Evolutionary conservation across 1,140 invertebrate genomes (phyloP).

Genomic region (Campoletis sonorensis): DNA sequence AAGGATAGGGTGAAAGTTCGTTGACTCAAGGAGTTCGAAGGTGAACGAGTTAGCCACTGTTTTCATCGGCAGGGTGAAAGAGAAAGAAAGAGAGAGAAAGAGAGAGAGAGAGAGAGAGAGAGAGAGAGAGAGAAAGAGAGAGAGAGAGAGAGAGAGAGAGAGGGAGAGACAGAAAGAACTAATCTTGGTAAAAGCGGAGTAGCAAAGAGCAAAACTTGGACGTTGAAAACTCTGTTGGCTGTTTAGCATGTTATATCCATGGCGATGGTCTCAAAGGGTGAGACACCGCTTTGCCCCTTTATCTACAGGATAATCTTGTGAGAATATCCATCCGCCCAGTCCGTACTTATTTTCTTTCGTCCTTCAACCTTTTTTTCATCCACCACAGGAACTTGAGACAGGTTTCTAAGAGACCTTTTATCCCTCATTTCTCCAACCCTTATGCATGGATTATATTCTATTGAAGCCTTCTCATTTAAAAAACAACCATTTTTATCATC

Average conservation of each 20-base stretch:
- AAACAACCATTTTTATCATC: too few species aligned
- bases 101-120: neutral
- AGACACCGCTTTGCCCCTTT: slow-evolving; percentile 36
- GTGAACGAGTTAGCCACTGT: neutral
- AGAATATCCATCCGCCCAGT: too few species aligned
- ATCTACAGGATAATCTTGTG: slow-evolving; percentile 20
- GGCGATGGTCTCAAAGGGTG: slow-evolving; percentile 46
- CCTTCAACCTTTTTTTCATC: too few species aligned
- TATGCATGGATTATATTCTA: too few species aligned
- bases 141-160: neutral
- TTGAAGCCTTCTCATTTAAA: too few species aligned
- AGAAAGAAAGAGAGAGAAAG: neutral
- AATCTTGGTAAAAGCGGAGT: slow-evolving; percentile 62
- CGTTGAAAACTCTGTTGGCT: slow-evolving; percentile 51
- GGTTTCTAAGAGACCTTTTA: too few species aligned
- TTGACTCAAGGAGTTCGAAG: neutral
- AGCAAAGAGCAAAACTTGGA: slow-evolving; percentile 57
- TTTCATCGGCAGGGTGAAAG: slow-evolving; percentile 25
- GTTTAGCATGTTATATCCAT: slow-evolving; percentile 61
- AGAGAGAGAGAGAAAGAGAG: neutral
- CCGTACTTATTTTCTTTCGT: too few species aligned
- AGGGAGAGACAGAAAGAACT: slow-evolving; percentile 33
- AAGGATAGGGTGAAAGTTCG: neutral
- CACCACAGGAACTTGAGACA: too few species aligned
- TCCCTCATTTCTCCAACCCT: too few species aligned